Evolutionary conservation across 2,888 invertebrate genomes (phyloP).

Genomic region (Adela reaumurella): DNA sequence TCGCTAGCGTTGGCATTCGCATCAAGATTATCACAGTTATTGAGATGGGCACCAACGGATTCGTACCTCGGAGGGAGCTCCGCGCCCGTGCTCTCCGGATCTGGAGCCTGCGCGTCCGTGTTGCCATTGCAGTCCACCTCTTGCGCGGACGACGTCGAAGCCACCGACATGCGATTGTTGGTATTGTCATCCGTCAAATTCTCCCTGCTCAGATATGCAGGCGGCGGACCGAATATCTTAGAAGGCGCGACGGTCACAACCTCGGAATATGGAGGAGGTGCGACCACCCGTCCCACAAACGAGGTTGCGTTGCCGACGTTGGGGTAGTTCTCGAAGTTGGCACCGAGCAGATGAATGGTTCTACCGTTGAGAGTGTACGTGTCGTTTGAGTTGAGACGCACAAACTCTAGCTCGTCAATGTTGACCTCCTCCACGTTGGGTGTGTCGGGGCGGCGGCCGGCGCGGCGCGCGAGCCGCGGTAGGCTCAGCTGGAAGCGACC

Average conservation of each 20-base stretch:
- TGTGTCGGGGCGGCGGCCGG: slow-evolving; percentile 30
- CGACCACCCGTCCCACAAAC: slow-evolving; percentile 6
- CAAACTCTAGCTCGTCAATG: slow-evolving; percentile 33
- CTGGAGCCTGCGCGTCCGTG: no score
- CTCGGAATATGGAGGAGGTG: slow-evolving; percentile 42
- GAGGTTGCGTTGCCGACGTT: slow-evolving; percentile 16
- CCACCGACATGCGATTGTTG: background rate
- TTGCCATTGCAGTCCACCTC: slow-evolving; percentile 20
- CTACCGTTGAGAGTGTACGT: slow-evolving; percentile 45
- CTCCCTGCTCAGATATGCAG: slow-evolving; percentile 21
- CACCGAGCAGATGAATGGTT: slow-evolving; percentile 40
- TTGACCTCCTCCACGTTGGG: slow-evolving; percentile 37
- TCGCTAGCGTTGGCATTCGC: background rate
- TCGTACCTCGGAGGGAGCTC: slow-evolving; percentile 46
- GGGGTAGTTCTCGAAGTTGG: slow-evolving; percentile 35
- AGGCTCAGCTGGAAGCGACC: slow-evolving; percentile 37
- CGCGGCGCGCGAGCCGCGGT: slow-evolving; percentile 24
- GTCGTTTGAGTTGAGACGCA: slow-evolving; percentile 28
- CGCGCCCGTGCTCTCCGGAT: slow-evolving; percentile 26
- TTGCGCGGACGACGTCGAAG: slow-evolving; percentile 12
- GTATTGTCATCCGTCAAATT: slow-evolving; percentile 11
- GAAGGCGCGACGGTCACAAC: slow-evolving; percentile 25
- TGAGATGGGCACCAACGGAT: no score
- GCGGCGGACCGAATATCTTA: slow-evolving; percentile 45
- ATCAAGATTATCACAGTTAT: background rate